Evolutionary conservation across 1,140 invertebrate genomes (phyloP).

Genomic region (Lutraria rhynchaena): DNA sequence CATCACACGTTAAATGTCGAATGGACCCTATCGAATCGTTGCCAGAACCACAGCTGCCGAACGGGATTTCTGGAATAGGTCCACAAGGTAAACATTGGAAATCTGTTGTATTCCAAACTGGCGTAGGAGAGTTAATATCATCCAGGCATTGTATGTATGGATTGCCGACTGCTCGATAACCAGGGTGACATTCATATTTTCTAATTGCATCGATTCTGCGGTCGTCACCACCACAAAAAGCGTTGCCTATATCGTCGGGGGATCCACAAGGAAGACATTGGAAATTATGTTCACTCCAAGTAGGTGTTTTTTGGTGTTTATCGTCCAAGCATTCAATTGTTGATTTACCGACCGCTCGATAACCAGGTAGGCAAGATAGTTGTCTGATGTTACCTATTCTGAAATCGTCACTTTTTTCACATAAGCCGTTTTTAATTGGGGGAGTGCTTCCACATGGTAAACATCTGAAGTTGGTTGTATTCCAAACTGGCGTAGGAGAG

Average conservation of each 20-base stretch:
- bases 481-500: slow-evolving; percentile 22
- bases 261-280: slow-evolving; percentile 40
- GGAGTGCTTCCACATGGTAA: slow-evolving; percentile 43
- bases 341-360: slow-evolving; percentile 16
- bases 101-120: slow-evolving; percentile 25
- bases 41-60: slow-evolving; percentile 30
- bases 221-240: slow-evolving; percentile 18
- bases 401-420: slow-evolving; percentile 10
- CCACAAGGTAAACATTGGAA: slow-evolving; percentile 50
- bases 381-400: slow-evolving; percentile 9
- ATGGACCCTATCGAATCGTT: slow-evolving; percentile 6
- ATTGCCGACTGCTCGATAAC: slow-evolving; percentile 24
- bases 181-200: slow-evolving; percentile 21
- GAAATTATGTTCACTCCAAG: slow-evolving; percentile 27
- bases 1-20: slow-evolving; percentile 8
- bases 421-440: slow-evolving; percentile 10
- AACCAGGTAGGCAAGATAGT: slow-evolving; percentile 22
- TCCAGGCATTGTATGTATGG: slow-evolving; percentile 29
- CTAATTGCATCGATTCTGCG: slow-evolving; percentile 19
- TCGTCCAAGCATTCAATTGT: slow-evolving; percentile 29
- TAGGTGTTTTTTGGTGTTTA: not conserved
- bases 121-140: not conserved
- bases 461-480: slow-evolving; percentile 16
- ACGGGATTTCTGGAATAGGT: not conserved
- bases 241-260: slow-evolving; percentile 9